Evolutionary conservation across 1,140 invertebrate species (phyloP), one percentile per base, ranked within the genome.

Genomic region (Drosophila miranda): DNA sequence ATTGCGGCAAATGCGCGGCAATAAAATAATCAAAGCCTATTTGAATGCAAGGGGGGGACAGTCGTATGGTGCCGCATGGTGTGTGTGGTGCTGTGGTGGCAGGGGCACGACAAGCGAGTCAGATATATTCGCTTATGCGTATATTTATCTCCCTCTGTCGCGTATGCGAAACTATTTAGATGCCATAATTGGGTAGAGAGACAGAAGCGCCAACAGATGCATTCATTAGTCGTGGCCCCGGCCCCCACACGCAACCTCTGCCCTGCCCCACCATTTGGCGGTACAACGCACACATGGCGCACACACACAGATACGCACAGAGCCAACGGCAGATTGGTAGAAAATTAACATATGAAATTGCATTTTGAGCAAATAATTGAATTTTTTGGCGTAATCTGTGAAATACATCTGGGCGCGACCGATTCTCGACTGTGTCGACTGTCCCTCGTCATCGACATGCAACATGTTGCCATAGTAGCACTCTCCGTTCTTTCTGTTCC

Each of bases 1-100:
- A 89, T 89, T 89, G 80, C 78, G 59, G 78, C 86, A 86, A 81
- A 87, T 87, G 82, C 83, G 83, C 83, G 82, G 83, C 82, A 72
- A 87, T 87, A 87, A 87, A 87, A 87, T 87, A 87, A 87, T 87
- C 82, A 87, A 87, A 87, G 75, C 75, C 78, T 71, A 87, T 86
- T 81, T 81, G 74, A 75, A 87, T 84, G 44, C 74, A 59, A 43
- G 43, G 26, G 14, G 14, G 54, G n/a, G 41, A 34, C 38, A 45
- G 56, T 14, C 23, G 23, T 4, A 23, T 23, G 23, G 34, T 28
- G 53, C 23, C 14, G 53, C 16, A 16, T 14, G 8, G 49, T 34
- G 42, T 19, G 42, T 38, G 14, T 60, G 43, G 52, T 43, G 58
- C 19, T 1, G 19, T 53, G 49, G 11, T 26, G 41, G 58, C 44